A percentile compares a stretch with the other conserved stretches of the same genome.
Conservation (phyloP, 92 coral and sea anemone species). For the Nematostella vectensis region DNA sequence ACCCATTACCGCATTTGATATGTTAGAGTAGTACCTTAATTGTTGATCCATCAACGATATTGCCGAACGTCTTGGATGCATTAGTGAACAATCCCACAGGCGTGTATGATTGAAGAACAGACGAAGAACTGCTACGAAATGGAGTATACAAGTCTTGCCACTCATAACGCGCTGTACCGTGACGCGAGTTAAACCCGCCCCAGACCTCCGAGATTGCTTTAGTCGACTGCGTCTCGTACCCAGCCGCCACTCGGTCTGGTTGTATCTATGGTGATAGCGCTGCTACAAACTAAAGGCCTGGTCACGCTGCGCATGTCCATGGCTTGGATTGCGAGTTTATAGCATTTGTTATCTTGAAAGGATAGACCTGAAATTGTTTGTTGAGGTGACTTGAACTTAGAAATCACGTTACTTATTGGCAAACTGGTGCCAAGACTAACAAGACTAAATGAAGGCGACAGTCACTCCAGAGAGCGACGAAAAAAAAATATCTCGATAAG, state of each 20-base stretch:
- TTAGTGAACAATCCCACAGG: conserved; percentile 43
- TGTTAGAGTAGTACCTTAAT: conserved; percentile 34
- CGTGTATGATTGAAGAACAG: conserved; percentile 41
- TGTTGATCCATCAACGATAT: conserved; percentile 55
- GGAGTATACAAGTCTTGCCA: conserved; percentile 65
- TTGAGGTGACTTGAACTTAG: too few species aligned
- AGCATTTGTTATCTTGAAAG: conserved; percentile 11
- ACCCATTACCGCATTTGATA: too few species aligned
- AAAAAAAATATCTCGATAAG: too few species aligned
- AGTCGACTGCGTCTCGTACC: conserved; percentile 60
- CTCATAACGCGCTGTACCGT: conserved; percentile 68
- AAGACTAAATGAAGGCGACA: too few species aligned
- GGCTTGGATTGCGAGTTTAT: conserved; percentile 3
- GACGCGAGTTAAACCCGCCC: conserved; percentile 75
- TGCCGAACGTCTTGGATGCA: conserved; percentile 44
- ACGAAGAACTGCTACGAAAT: conserved; percentile 16
- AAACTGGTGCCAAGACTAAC: too few species aligned
- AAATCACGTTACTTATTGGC: too few species aligned
- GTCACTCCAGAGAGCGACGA: too few species aligned
- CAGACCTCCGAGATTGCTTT: conserved; percentile 68
- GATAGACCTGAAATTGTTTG: conserved; percentile 42
- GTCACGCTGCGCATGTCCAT: conserved; percentile 19
- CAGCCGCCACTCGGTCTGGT: conserved; percentile 73
- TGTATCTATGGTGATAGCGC: conserved; percentile 60
- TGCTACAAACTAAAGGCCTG: conserved; percentile 60